Evolutionary conservation across 2,888 invertebrate genomes (phyloP).

Genomic region (Tetramorium bicarinatum): DNA sequence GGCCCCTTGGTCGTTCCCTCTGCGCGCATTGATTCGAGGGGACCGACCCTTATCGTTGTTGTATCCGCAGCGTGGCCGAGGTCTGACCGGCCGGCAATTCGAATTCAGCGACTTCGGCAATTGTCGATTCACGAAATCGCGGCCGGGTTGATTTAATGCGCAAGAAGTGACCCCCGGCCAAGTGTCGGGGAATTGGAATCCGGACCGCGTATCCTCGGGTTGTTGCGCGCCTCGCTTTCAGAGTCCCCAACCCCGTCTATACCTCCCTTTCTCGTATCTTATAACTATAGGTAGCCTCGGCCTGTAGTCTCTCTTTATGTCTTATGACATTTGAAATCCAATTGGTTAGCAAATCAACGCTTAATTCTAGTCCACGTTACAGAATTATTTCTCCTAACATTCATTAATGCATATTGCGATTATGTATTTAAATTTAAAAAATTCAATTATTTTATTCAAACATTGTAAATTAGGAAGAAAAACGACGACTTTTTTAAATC

Average conservation of each 20-base stretch:
- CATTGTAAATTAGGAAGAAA: neutral
- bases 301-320: neutral
- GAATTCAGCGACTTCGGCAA: constrained; percentile 50
- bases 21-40: constrained; percentile 78
- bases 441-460: neutral
- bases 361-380: neutral
- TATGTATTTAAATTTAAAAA: neutral
- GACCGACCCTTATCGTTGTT: constrained; percentile 75
- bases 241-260: neutral
- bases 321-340: neutral
- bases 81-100: constrained; percentile 62
- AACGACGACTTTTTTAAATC: neutral
- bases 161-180: constrained; percentile 35
- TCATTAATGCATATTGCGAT: neutral
- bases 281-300: too few species aligned
- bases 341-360: neutral
- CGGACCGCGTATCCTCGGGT: constrained; percentile 1
- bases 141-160: constrained; percentile 38
- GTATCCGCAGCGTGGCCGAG: constrained; percentile 57
- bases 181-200: constrained; percentile 45
- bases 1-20: constrained; percentile 60
- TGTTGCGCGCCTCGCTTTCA: neutral
- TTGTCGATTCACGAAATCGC: constrained; percentile 50
- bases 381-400: neutral
- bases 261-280: constrained; percentile 3